Evolutionary conservation across 2,888 invertebrate genomes (phyloP).

Genomic region (Carpatolechia fugitivella): DNA sequence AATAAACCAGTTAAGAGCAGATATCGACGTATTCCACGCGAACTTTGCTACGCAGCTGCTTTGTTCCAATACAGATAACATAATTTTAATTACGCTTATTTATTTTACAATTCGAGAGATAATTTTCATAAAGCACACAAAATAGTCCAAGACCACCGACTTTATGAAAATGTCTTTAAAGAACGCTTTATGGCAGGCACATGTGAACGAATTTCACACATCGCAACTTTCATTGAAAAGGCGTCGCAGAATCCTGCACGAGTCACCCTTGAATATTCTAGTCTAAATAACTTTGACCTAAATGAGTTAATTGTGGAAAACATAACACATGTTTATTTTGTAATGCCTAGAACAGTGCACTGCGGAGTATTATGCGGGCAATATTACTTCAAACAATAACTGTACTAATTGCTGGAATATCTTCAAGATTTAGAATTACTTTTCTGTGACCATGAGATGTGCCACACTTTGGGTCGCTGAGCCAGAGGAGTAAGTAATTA

Average conservation of each 20-base stretch:
- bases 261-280: background rate
- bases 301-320: constrained; percentile 6
- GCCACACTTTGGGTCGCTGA: too few relatives aligned
- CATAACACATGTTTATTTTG: background rate
- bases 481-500: too few relatives aligned
- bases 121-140: background rate
- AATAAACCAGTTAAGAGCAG: constrained; percentile 27
- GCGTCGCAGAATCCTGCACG: background rate
- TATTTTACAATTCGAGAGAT: background rate
- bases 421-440: too few relatives aligned
- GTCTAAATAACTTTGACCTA: background rate
- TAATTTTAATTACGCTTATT: background rate
- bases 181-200: background rate
- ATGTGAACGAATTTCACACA: background rate
- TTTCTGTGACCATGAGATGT: too few relatives aligned
- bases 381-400: too few relatives aligned
- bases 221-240: background rate
- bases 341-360: too few relatives aligned
- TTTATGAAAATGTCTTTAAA: background rate
- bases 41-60: constrained; percentile 25
- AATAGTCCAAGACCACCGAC: background rate
- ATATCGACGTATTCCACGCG: constrained; percentile 29
- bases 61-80: constrained; percentile 14
- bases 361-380: too few relatives aligned
- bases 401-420: too few relatives aligned